Evolutionary conservation across 2,888 invertebrate genomes (phyloP).

Genomic region (Aleiodes leptofemur): DNA sequence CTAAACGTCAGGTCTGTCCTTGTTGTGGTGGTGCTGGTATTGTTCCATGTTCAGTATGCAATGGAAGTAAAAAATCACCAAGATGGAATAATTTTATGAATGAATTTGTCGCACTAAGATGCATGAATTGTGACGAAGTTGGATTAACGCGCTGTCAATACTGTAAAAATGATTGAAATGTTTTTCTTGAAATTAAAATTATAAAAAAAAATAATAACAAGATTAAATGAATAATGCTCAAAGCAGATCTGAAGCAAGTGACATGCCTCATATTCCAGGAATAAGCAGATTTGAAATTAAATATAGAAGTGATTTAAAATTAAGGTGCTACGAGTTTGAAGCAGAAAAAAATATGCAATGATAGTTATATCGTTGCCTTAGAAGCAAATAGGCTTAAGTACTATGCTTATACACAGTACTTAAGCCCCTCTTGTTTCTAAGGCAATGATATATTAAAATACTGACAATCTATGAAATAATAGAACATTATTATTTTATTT

Average conservation of each 20-base stretch:
- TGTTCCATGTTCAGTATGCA: slow-evolving; percentile 93
- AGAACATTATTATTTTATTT: slow-evolving; percentile 4
- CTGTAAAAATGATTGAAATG: slow-evolving; percentile 78
- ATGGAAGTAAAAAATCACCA: slow-evolving; percentile 96
- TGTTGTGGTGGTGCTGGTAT: slow-evolving; percentile 95
- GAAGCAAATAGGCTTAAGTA: too few species aligned
- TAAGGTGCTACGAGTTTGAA: slow-evolving; percentile 22
- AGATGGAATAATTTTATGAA: slow-evolving; percentile 96
- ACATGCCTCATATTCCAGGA: neutral
- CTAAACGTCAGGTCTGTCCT: slow-evolving; percentile 88
- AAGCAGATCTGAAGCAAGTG: neutral
- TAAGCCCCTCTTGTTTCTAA: too few species aligned
- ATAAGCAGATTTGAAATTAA: neutral
- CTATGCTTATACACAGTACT: too few species aligned
- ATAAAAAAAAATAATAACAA: neutral
- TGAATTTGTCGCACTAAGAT: slow-evolving; percentile 94
- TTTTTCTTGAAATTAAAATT: too few species aligned
- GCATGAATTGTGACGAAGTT: slow-evolving; percentile 97
- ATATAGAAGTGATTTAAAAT: slow-evolving; percentile 8
- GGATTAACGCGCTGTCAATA: slow-evolving; percentile 92
- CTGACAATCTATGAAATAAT: slow-evolving; percentile 26
- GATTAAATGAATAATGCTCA: neutral
- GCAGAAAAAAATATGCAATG: neutral
- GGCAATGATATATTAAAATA: neutral
- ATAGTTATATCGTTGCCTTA: neutral